Evolutionary conservation across 2,113 vertebrate species (phyloP).

Genomic region (Chionis minor): DNA sequence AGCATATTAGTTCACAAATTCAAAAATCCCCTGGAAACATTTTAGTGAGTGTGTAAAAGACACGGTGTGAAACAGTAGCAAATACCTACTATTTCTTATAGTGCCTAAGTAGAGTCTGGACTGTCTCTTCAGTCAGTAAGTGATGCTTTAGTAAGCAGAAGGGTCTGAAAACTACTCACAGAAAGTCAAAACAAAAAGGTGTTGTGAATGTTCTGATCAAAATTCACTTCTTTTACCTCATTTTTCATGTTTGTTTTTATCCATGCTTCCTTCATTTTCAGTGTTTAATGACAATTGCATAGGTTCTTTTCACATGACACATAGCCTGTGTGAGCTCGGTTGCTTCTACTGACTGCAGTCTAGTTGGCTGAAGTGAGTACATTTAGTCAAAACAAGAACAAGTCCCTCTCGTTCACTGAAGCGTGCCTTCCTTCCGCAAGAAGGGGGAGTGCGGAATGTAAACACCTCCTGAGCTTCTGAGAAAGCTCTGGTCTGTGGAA

Average conservation of each 20-base stretch:
- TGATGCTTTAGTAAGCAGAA: not conserved
- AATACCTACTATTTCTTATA: not conserved
- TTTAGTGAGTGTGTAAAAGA: not conserved
- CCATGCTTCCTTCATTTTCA: not conserved
- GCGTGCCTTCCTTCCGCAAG: fast-evolving
- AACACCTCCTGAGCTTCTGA: not conserved
- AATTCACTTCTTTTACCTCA: not conserved
- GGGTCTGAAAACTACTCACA: not conserved
- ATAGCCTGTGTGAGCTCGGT: fast-evolving
- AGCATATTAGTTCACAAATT: not conserved
- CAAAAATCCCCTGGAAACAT: not conserved
- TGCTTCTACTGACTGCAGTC: not conserved
- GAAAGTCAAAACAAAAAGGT: not conserved
- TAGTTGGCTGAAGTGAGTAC: not conserved
- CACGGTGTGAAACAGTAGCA: not conserved
- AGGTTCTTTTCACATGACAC: not conserved
- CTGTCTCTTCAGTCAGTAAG: not conserved
- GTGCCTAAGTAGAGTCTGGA: not conserved
- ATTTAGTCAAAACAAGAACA: not conserved
- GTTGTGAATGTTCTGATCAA: not conserved
- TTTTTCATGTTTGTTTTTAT: not conserved
- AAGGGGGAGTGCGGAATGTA: not conserved
- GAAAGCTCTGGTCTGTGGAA: not conserved
- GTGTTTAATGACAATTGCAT: not conserved
- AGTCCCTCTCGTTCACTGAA: fast-evolving